Percentiles rank a stretch among this genome's conserved stretches.
Evolutionary conservation across 37 sponge, comb jelly and placozoan genomes (phyloP).

Genomic region (Petrosia ficiformis): DNA sequence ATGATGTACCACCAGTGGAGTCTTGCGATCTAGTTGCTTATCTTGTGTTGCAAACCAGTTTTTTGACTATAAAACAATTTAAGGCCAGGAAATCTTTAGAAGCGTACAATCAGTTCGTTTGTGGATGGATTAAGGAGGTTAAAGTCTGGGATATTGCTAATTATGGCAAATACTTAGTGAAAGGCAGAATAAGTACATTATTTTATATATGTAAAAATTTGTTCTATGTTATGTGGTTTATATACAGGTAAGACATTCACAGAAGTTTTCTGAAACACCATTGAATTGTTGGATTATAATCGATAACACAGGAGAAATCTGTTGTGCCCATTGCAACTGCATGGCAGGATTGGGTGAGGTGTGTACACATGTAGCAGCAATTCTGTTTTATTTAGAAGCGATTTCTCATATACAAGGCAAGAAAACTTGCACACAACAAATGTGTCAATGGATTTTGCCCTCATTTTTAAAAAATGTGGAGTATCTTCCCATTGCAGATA

Average conservation of each 20-base stretch:
- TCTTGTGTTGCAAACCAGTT: neutral
- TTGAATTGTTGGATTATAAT: conserved; percentile 17
- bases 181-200: conserved; percentile 43
- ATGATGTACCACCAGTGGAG: neutral
- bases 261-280: conserved; percentile 14
- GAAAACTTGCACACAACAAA: conserved; percentile 34
- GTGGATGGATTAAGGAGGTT: conserved; percentile 58
- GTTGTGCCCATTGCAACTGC: conserved; percentile 73
- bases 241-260: conserved; percentile 17
- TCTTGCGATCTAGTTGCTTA: neutral
- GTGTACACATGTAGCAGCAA: conserved; percentile 60
- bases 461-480: conserved; percentile 20
- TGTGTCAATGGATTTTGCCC: conserved; percentile 55
- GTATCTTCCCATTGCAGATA: conserved; percentile 31
- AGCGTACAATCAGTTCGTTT: too few species aligned
- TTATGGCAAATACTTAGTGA: conserved; percentile 30
- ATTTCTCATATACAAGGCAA: conserved; percentile 27
- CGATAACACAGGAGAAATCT: conserved; percentile 26
- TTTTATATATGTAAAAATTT: neutral
- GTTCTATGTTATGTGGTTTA: neutral
- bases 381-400: conserved; percentile 56
- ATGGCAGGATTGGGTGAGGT: conserved; percentile 73
- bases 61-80: conserved; percentile 13
- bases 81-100: conserved; percentile 11
- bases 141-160: conserved; percentile 9